A percentile compares a stretch with the other conserved stretches of the same genome.
Conservation (phyloP, 1,140 invertebrate species). For the Anastrepha obliqua region DNA sequence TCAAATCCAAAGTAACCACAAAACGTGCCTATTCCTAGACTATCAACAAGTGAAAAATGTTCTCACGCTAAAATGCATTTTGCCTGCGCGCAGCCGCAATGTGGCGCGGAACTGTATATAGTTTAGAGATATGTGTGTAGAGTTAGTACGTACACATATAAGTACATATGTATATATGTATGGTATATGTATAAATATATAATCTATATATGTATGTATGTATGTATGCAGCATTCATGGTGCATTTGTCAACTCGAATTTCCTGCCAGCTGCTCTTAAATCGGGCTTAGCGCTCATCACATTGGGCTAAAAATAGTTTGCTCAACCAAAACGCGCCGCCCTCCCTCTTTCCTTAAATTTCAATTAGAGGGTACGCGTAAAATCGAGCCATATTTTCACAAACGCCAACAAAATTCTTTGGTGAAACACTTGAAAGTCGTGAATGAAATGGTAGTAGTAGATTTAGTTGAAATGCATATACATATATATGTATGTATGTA, state of each 20-base stretch:
- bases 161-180: neutral
- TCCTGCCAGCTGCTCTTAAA: constrained; percentile 1
- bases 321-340: neutral
- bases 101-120: neutral
- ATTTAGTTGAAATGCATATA: too few species aligned
- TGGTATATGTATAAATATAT: neutral
- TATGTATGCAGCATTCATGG: neutral
- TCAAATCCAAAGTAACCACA: neutral
- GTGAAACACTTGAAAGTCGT: constrained; percentile 7
- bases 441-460: neutral
- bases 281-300: neutral
- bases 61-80: neutral
- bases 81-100: neutral
- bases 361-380: neutral
- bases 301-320: constrained; percentile 30
- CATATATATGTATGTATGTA: too few species aligned
- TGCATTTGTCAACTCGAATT: neutral
- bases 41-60: constrained; percentile 6
- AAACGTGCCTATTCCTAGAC: neutral
- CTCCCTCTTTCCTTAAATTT: neutral
- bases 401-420: constrained; percentile 5
- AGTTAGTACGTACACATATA: neutral
- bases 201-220: neutral
- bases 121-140: neutral
- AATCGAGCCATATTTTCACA: neutral